These are phyloP conservation scores for Philopotamus ludificatus DNA, from an alignment of 1,140 invertebrate genomes.

Conservation along the genomic window DNA sequence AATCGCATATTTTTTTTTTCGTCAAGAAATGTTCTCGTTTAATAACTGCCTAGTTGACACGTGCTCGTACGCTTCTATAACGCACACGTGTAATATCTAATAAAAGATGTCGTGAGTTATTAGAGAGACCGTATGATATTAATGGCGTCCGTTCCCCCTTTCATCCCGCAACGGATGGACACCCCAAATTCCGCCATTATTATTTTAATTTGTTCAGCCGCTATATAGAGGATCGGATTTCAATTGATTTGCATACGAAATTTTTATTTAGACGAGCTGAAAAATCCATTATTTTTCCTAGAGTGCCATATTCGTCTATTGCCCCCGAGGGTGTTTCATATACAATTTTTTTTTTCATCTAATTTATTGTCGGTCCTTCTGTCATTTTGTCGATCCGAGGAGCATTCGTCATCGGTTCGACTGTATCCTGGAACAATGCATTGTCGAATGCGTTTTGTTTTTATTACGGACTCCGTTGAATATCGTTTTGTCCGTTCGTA, in stretches of 20 bases:
- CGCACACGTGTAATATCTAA: conserved; percentile 33
- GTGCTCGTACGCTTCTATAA: neutral
- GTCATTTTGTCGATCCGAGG: conserved; percentile 11
- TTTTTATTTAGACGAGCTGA: too few relatives aligned
- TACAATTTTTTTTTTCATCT: too few relatives aligned
- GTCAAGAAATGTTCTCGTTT: neutral
- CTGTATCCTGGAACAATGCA: conserved; percentile 29
- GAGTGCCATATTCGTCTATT: too few relatives aligned
- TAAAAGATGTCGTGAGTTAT: conserved; percentile 37
- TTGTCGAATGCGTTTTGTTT: conserved; percentile 26
- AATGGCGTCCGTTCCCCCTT: conserved; percentile 18
- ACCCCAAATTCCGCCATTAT: too few relatives aligned
- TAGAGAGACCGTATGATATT: conserved; percentile 36
- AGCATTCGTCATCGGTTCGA: conserved; percentile 2
- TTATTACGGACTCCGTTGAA: conserved; percentile 30
- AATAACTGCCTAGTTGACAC: neutral
- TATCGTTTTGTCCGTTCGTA: conserved; percentile 32
- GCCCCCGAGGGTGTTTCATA: too few relatives aligned
- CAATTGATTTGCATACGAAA: too few relatives aligned
- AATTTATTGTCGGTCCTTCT: too few relatives aligned
- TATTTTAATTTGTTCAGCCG: too few relatives aligned
- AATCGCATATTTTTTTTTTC: neutral
- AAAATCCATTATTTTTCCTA: too few relatives aligned
- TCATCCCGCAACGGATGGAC: neutral
- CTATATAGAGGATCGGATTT: too few relatives aligned